Base-by-base conservation (phyloP, 2,888 invertebrate genomes). In the Cephus nigrinus region DNA sequence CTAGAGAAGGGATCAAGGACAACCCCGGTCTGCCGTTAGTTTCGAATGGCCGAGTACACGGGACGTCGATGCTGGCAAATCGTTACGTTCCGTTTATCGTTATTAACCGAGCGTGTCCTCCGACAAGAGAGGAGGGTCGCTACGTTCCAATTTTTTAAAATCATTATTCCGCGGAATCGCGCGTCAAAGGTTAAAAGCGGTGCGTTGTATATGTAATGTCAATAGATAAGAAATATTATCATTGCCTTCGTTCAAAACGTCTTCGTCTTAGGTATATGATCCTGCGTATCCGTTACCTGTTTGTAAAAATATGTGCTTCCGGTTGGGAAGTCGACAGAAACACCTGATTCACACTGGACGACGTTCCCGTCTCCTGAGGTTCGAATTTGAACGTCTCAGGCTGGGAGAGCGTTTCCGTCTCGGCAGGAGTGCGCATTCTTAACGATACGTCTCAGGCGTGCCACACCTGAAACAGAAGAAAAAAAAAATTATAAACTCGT, bases 381-480 rank as follows among this genome's bases (percentile, higher is more conserved):
- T 89, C 85, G 76, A 86, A 85, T 74, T 86, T 85, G 84, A 88
- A 88, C 82, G 84, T 86, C 84, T 88, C 88, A 80, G 88, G 86
- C 78, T 87, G 88, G 71, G 88, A 80, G 80, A 88, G 84, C 74
- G 86, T 87, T 81, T 91, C 90, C 77, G 88, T 87, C 78, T 90
- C 89, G 74, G 88, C 89, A 76, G 89, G 88, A 74, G 90, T 88
- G 79, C 89, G 89, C 90, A 90, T 90, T 79, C 81, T 84, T 75
- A 78, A 75, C 55, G 69, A 55, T 9, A 23, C 75, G 32, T 71
- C 71, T 71, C 31, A 31, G 71, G 12, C 35, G 74, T 33, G 74
- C 33, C 74, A 33, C 31, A 73, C 74, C 74, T 34, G 33, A 34
- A 73, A 33, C 3, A 33, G 23, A 33, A 73, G 3, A 34, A 74